Evolutionary conservation across 2,888 invertebrate species (phyloP), one percentile per base, ranked within the genome.

Genomic region (Watsonalla cultraria): DNA sequence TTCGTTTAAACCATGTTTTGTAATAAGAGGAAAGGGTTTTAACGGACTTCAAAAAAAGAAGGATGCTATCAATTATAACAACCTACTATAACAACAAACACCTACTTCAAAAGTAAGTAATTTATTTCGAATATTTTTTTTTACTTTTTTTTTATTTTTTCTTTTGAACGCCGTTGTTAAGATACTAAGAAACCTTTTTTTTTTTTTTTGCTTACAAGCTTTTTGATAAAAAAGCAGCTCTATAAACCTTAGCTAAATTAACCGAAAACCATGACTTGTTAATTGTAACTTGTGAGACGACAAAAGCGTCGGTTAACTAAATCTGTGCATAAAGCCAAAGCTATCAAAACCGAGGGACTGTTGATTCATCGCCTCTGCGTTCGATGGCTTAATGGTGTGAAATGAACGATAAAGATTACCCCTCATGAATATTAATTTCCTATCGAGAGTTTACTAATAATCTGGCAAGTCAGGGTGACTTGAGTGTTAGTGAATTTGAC

Each of bases 381-480:
- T 75, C 68, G 68, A 76, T 65, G 63, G 73, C 63, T 78, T 76
- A 83, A 84, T 82, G 83, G 78, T 60, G 74, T 67, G 79, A 78
- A 80, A 78, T 78, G 72, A 74, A 74, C 74, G 80, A 74, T 78
- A 78, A 82, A 75, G 73, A 70, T 72, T 74, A 75, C 58, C 37
- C 67, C 61, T 71, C 71, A 74, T 78, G 72, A 78, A 79, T 78
- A 79, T 77, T 78, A 71, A 81, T 67, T 70, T 62, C 57, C 59
- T 60, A 69, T 72, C 60, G 61, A 54, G 59, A 66, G 64, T 72
- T 61, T 68, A 68, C 61, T 61, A 66, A 70, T 71, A 73, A 72
- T 65, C 65, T 61, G 55, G 64, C 65, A 56, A 60, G 63, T 63
- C 47, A 48, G 53, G 46, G 15, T 37, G 13, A 37, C 37, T 49